Evolutionary conservation across 2,888 invertebrate genomes (phyloP), one percentile per base, ranked within the genome.

Genomic region (Napeogenes sylphis): DNA sequence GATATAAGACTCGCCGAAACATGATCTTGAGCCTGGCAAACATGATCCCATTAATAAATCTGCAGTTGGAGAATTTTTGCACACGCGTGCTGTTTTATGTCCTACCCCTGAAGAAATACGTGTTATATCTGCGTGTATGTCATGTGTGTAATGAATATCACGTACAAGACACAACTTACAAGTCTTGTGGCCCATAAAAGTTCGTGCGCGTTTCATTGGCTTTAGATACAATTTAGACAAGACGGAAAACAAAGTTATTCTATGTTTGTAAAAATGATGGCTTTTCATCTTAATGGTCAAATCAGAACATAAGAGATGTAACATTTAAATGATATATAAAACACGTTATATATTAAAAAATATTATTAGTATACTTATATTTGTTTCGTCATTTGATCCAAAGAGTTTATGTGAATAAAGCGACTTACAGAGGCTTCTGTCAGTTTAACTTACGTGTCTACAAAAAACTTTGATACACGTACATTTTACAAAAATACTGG

Each of bases 21-120:
- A 60, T 62, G 64, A 66, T 64, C 62, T 59, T 62, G 64, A 63
- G 62, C 60, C 67, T 55, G 55, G 62, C 64, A 63, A 67, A 68
- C 61, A 67, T 68, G 67, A 65, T 65, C 63, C 65, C 64, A 65
- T 68, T 68, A 69, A 69, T 69, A 69, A 69, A 69, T 69, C 69
- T 68, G 66, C 66, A 63, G 65, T 59, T 63, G 63, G 66, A 61
- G 56, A 61, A 64, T 61, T 53, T 47, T 30, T 12, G 54, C 4
- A 45, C 14, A 5, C 45, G 54, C 55, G 58, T 42, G 38, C 38
- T 46, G 61, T 63, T 65, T 47, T 59, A 45, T 46, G 38, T 56
- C 61, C 56, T 59, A 42, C 51, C 4, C 0, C 4, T 2, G 12
- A 0, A 10, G 14, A 0, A 21, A 57, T 65, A 65, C 53, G 61